Evolutionary conservation across 2,888 invertebrate genomes (phyloP).

Genomic region (Melitaea athalia): DNA sequence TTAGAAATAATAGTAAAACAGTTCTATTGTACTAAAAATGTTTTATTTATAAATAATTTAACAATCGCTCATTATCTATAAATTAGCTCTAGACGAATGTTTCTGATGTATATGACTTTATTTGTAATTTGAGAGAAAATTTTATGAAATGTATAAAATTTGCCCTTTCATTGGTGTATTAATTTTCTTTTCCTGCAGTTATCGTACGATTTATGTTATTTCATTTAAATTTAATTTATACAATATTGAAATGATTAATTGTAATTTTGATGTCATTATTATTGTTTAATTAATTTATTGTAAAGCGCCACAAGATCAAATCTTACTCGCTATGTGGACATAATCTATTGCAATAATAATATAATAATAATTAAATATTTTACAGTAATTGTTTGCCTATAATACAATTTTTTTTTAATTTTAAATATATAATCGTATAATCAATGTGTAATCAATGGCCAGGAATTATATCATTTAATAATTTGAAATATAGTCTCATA

Average conservation of each 20-base stretch:
- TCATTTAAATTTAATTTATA: too few relatives aligned
- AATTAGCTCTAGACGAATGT: not conserved
- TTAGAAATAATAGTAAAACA: too few relatives aligned
- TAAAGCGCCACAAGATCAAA: conserved; percentile 5
- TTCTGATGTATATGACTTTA: not conserved
- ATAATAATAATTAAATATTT: conserved; percentile 11
- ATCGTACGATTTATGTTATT: not conserved
- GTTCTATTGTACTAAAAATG: too few relatives aligned
- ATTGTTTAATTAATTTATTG: conserved; percentile 1
- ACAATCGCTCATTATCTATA: too few relatives aligned
- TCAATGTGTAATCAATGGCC: conserved; percentile 23
- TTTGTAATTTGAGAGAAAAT: not conserved
- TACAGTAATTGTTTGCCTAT: conserved; percentile 5
- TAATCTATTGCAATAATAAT: conserved; percentile 11
- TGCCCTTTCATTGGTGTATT: too few relatives aligned
- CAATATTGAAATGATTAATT: not conserved
- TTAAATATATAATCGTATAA: conserved; percentile 6
- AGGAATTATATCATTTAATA: conserved; percentile 16
- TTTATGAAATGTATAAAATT: not conserved
- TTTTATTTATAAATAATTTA: too few relatives aligned
- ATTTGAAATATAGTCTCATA: conserved; percentile 12
- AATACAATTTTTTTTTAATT: conserved; percentile 6
- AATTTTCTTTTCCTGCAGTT: not conserved
- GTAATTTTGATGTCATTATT: not conserved
- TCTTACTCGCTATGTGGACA: not conserved